A percentile compares a stretch with the other conserved stretches of the same genome.
Evolutionary conservation across 2,113 vertebrate species (phyloP).

Genomic region (Corvus moneduloides): DNA sequence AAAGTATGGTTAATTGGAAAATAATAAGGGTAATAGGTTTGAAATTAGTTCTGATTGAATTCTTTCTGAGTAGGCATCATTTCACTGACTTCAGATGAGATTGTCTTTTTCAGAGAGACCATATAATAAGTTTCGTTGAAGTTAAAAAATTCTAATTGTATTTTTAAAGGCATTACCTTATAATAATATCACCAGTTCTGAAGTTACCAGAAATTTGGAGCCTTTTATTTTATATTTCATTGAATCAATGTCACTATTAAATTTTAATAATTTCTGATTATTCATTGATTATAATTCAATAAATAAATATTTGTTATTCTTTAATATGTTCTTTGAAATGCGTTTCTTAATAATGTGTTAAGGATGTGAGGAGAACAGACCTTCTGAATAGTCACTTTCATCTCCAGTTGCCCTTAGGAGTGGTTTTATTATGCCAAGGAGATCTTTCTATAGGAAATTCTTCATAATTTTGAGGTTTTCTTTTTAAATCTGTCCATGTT

Average conservation of each 20-base stretch:
- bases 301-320: not conserved
- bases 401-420: not conserved
- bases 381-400: not conserved
- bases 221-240: not conserved
- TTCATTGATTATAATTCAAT: not conserved
- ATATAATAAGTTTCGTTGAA: not conserved
- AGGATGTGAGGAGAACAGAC: not conserved
- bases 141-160: not conserved
- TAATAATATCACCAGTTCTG: not conserved
- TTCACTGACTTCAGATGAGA: not conserved
- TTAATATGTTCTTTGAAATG: not conserved
- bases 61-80: not conserved
- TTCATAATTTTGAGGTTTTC: not conserved
- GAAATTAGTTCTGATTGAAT: not conserved
- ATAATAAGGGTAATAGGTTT: not conserved
- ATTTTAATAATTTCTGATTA: not conserved
- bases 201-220: not conserved
- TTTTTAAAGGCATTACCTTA: not conserved
- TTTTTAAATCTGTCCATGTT: not conserved
- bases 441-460: not conserved
- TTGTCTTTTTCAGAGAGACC: not conserved
- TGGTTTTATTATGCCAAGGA: not conserved
- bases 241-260: not conserved
- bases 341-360: not conserved
- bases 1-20: not conserved